These are phyloP conservation scores for Thripadectes ignobilis DNA, from an alignment of 2,797 vertebrate genomes.

Conservation along the genomic window DNA sequence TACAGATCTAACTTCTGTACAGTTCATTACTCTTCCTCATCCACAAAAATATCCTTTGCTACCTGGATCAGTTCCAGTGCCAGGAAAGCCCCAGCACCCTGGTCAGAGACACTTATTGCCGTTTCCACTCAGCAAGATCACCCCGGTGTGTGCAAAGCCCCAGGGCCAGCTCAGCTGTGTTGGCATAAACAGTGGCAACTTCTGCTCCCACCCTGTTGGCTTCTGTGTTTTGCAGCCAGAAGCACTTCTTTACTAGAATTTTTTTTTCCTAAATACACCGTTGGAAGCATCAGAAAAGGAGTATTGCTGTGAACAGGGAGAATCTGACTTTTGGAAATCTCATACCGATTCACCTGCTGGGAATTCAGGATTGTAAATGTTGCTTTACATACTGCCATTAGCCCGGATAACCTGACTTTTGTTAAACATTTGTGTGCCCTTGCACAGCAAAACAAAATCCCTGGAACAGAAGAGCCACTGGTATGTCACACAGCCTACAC, in stretches of 20 bases:
- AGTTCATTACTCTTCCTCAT: conserved; percentile 57
- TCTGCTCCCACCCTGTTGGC: background rate
- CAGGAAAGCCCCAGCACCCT: background rate
- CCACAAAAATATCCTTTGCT: conserved; percentile 35
- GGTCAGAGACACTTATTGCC: background rate
- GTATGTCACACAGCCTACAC: conserved; percentile 58
- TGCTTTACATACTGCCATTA: conserved; percentile 17
- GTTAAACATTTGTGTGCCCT: background rate
- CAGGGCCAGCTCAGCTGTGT: background rate
- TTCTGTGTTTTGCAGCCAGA: background rate
- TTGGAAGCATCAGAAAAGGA: conserved; percentile 8
- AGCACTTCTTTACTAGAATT: background rate
- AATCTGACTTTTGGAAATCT: background rate
- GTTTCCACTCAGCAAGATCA: background rate
- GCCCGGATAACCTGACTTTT: background rate
- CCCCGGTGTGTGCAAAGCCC: conserved; percentile 47
- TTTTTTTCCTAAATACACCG: background rate
- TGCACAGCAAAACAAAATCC: background rate
- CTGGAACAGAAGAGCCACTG: conserved; percentile 58
- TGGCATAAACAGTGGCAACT: conserved; percentile 5
- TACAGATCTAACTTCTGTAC: conserved; percentile 28
- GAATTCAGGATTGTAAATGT: background rate
- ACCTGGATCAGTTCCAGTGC: background rate
- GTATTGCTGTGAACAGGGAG: background rate
- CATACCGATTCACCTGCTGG: background rate